Base-by-base conservation (phyloP, 2,888 invertebrate species). In the Drosophila ezoana region DNA sequence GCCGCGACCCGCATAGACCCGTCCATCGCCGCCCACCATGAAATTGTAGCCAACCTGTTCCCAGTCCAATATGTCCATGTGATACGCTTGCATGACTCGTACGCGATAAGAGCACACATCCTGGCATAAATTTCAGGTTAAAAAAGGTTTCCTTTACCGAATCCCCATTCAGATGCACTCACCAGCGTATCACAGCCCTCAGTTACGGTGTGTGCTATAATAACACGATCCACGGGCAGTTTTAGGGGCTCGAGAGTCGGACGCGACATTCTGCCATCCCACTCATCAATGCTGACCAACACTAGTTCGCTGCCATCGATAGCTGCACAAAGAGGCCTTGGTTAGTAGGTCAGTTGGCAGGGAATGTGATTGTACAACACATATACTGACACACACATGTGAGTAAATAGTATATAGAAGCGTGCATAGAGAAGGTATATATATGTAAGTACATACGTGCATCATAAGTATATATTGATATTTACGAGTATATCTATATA, bases 1-100 rank as follows among this genome's bases (percentile, higher is more conserved):
- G 0, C 95, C 95, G 10, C 96, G 94, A 0, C 95, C 96, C 73
- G 93, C 94, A 90, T 96, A 96, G 0, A 94, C 95, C 0, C 93
- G 92, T 0, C 96, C 96, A 85, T 96, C 96, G 6, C 96, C 96
- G 1, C 96, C 97, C 1, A 97, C 93, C 10, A 97, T 90, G 81
- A 96, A 97, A 90, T 96, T 97, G 91, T 96, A 97, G 0, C 93
- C 95, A 32, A 96, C 95, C 87, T 96, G 96, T 51, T 91, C 92
- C 94, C 95, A 96, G 0, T 92, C 79, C n/a, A 87, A 87, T 20
- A 93, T 93, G 65, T 95, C 95, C 63, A 96, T 95, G 90, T 97
- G 96, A 81, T 93, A 95, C 45, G 91, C 93, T 90, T 96, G 96
- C 32, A 91, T 89, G 3, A 74, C 67, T 2, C 78, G 79, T 1